Evolutionary conservation across 2,888 invertebrate genomes (phyloP).

Genomic region (Cephus pulcher): DNA sequence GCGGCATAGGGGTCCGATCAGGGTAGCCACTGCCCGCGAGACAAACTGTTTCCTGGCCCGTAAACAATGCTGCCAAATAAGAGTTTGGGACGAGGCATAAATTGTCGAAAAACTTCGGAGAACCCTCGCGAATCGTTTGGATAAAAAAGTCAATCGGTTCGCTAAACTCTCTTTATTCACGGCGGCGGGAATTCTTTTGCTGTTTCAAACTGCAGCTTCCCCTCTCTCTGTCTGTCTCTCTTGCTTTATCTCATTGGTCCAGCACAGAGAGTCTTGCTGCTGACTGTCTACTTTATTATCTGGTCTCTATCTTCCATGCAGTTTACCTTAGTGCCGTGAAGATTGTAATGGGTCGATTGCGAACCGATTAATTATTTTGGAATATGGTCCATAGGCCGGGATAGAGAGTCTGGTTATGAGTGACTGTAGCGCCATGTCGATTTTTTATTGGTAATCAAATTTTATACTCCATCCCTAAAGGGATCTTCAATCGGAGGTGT

Average conservation of each 20-base stretch:
- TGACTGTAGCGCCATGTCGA: background rate
- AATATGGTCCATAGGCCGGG: background rate
- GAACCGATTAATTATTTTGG: background rate
- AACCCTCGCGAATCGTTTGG: constrained; percentile 29
- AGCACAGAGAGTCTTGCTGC: background rate
- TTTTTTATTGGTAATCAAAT: background rate
- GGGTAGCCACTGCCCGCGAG: constrained; percentile 14
- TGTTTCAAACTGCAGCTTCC: background rate
- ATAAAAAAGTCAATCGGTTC: constrained; percentile 16
- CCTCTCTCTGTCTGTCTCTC: background rate
- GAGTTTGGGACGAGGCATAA: constrained; percentile 38
- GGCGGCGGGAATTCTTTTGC: background rate
- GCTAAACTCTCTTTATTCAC: constrained; percentile 39
- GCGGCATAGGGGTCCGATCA: background rate
- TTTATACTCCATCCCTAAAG: background rate
- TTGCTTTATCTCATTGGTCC: background rate
- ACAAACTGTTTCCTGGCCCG: constrained; percentile 49
- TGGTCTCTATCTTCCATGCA: background rate
- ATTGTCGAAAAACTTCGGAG: constrained; percentile 39
- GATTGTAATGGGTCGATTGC: background rate
- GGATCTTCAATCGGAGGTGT: background rate
- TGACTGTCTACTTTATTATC: background rate
- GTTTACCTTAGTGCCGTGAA: background rate
- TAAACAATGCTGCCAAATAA: constrained; percentile 51
- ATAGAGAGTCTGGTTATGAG: background rate